Conservation (phyloP, 1,140 invertebrate species). For the Tribolium castaneum region DNA sequence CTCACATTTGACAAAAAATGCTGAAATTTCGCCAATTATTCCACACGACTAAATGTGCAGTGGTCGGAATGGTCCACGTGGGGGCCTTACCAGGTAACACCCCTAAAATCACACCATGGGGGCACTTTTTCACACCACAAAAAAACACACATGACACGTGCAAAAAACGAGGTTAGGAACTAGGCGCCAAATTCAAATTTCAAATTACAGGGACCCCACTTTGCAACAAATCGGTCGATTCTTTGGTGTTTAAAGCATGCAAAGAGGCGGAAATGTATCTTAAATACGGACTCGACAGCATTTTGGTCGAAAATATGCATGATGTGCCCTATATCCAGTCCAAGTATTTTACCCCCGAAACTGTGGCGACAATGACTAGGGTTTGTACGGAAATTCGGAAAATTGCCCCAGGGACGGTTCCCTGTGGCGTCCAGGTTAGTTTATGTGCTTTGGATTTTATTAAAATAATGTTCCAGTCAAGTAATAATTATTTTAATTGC, state of each 20-base stretch:
- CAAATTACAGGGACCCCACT: constrained; percentile 68
- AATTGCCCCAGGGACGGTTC: constrained; percentile 64
- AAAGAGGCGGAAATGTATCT: constrained; percentile 72
- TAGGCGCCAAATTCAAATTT: background rate
- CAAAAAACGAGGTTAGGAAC: background rate
- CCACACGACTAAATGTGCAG: constrained; percentile 61
- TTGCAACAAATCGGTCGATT: constrained; percentile 63
- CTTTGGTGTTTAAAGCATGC: constrained; percentile 69
- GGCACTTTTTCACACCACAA: background rate
- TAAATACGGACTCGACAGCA: constrained; percentile 71
- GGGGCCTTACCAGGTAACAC: constrained; percentile 76
- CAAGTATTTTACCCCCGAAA: constrained; percentile 74
- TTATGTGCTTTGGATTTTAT: too few species aligned
- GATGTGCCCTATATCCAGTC: constrained; percentile 81
- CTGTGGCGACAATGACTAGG: constrained; percentile 76
- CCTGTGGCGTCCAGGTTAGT: constrained; percentile 77
- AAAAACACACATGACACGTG: background rate
- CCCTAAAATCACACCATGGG: background rate
- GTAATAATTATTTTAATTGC: too few species aligned
- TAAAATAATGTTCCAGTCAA: background rate
- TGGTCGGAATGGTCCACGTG: constrained; percentile 85
- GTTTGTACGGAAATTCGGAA: constrained; percentile 69
- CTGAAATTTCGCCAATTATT: constrained; percentile 56
- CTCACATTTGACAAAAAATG: constrained; percentile 46
- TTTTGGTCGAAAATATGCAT: constrained; percentile 89